Evolutionary conservation across 2,797 vertebrate genomes (phyloP), one percentile per base, ranked within the genome.

Genomic region (Acrocephalus scirpaceus): DNA sequence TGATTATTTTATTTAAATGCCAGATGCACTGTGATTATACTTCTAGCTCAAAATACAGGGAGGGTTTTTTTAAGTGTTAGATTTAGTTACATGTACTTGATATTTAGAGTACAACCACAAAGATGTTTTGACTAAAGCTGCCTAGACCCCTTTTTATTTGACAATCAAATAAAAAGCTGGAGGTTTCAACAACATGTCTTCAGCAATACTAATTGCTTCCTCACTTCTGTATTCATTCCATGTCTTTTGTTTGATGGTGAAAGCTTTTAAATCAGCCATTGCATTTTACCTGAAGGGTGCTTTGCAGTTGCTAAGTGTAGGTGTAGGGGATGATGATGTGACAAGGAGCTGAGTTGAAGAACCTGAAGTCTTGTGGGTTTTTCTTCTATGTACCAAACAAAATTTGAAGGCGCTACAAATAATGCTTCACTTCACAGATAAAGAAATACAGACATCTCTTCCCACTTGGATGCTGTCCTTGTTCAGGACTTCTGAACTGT

Each of bases 111-210:
- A 81, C 58, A 62, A 83, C 62, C 75, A 88, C 73, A 93, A 84
- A 78, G 75, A 29, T 96, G 54, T 92, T 96, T 95, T 93, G 82
- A 75, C 82, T 92, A 88, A 91, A 93, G 76, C 91, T 93, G 62
- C 64, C 62, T 81, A 75, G 69, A 86, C 51, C 38, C 21, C 44
- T 61, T 61, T 61, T 61, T 61, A 90, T 93, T 90, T 88, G 93
- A 86, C 82, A 91, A 92, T 89, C 91, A 94, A 64, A 94, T 89
- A 87, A 77, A 91, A 93, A 86, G 47, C 72, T 90, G 44, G 54
- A 77, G 12, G 32, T 94, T 94, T 96, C 75, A 69, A 58, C 67
- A 91, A 47, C 67, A 58, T 77, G 34, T 89, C 57, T 85, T 82
- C 82, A 93, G 89, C 77, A 84, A 67, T 91, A 81, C 60, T 94